A percentile compares a stretch with the other conserved stretches of the same genome.
Conservation (phyloP, 2,888 invertebrate genomes). For the Aspidapion aeneum region DNA sequence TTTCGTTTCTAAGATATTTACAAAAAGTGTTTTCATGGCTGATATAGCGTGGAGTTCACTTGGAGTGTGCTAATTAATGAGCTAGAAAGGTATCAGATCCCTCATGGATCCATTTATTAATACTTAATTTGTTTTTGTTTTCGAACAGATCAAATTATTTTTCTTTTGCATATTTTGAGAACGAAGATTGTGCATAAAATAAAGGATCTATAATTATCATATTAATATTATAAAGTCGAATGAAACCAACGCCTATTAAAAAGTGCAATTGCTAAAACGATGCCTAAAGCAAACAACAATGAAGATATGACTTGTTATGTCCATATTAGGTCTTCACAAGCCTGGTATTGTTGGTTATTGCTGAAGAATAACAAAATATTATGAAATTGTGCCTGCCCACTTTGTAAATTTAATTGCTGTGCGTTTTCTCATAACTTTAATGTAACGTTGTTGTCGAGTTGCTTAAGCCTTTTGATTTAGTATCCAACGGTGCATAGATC, state of each 20-base stretch:
- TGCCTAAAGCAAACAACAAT: not conserved
- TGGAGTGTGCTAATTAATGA: too few relatives aligned
- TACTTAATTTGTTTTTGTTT: too few relatives aligned
- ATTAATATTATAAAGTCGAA: too few relatives aligned
- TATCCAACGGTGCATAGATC: not conserved
- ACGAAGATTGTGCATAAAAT: too few relatives aligned
- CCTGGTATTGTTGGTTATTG: not conserved
- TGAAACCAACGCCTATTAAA: not conserved
- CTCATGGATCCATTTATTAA: too few relatives aligned
- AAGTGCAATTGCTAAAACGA: not conserved
- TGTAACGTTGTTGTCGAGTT: not conserved
- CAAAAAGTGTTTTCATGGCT: too few relatives aligned
- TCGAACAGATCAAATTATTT: too few relatives aligned
- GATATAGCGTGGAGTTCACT: too few relatives aligned
- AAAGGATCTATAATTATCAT: too few relatives aligned
- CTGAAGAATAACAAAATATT: not conserved
- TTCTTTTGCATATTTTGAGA: too few relatives aligned
- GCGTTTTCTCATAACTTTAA: not conserved
- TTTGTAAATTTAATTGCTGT: not conserved
- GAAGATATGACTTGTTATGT: not conserved
- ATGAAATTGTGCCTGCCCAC: not conserved
- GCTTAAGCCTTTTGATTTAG: not conserved
- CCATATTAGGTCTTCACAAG: not conserved
- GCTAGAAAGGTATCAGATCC: too few relatives aligned
- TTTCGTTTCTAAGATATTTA: too few relatives aligned